A percentile compares a stretch with the other conserved stretches of the same genome.
These are phyloP conservation scores for Egretta garzetta DNA, from an alignment of 2,113 vertebrate species.

Conservation along the genomic window DNA sequence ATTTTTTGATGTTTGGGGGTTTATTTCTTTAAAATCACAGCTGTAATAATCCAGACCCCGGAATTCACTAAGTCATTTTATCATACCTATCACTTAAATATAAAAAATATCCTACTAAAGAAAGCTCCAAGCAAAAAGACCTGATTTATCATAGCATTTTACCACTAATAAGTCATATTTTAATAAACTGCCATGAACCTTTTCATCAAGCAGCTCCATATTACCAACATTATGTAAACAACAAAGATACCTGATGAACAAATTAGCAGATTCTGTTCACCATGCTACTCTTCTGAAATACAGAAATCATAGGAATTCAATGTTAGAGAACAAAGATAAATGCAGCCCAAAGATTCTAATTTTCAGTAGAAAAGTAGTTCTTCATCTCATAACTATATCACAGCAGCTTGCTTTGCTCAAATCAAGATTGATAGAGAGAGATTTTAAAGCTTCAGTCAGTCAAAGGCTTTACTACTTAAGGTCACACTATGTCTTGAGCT, in stretches of 20 bases:
- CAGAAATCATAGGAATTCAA: neutral
- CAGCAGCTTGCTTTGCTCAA: neutral
- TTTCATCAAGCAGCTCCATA: neutral
- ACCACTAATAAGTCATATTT: neutral
- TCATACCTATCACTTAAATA: neutral
- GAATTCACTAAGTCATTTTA: neutral
- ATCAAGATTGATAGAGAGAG: neutral
- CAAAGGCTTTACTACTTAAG: neutral
- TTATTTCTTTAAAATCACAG: neutral
- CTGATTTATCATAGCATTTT: neutral
- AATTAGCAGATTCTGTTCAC: neutral
- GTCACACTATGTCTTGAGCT: neutral
- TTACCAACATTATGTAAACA: neutral
- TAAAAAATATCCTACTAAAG: neutral
- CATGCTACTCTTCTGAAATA: neutral
- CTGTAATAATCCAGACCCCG: neutral
- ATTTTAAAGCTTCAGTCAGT: neutral
- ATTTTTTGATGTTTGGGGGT: neutral
- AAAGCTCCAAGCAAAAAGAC: neutral
- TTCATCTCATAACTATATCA: neutral
- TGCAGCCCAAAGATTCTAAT: neutral
- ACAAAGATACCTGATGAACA: neutral
- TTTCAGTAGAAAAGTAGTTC: neutral
- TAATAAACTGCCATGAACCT: neutral
- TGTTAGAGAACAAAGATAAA: neutral